phyloP scores from a whole-genome alignment of 23 tunicate genomes.

The Styela plicata region DNA sequence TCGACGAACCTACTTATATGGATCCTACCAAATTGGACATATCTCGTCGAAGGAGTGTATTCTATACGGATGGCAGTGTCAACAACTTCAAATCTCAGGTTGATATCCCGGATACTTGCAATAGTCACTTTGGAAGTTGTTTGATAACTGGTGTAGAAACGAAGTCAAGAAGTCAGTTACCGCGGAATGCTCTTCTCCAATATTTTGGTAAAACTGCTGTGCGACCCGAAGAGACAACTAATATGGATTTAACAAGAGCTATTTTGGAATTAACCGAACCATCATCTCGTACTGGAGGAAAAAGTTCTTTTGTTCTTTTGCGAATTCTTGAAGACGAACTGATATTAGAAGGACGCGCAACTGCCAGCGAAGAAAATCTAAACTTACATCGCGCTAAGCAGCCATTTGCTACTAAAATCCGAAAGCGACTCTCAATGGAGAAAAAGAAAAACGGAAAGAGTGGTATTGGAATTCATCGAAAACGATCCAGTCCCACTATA shows the following conservation, averaged over 20 bases:
- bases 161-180: constrained; percentile 17
- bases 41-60: background rate
- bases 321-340: constrained; percentile 37
- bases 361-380: background rate
- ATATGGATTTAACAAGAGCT: constrained; percentile 11
- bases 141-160: background rate
- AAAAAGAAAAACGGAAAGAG: background rate
- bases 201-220: constrained; percentile 37
- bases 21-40: background rate
- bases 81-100: background rate
- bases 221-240: constrained; percentile 29
- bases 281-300: background rate
- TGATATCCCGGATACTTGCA: background rate
- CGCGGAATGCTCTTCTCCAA: constrained; percentile 63
- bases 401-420: background rate
- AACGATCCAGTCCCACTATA: constrained; percentile 21
- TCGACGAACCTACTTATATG: background rate
- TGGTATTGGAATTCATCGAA: background rate
- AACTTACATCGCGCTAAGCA: background rate
- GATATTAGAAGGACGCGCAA: constrained; percentile 40
- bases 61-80: background rate
- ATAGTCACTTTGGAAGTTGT: background rate
- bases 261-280: constrained; percentile 9
- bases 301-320: constrained; percentile 42
- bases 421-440: background rate